Conservation (phyloP, 2,113 vertebrate species). For the Chaenogobius annularis region DNA sequence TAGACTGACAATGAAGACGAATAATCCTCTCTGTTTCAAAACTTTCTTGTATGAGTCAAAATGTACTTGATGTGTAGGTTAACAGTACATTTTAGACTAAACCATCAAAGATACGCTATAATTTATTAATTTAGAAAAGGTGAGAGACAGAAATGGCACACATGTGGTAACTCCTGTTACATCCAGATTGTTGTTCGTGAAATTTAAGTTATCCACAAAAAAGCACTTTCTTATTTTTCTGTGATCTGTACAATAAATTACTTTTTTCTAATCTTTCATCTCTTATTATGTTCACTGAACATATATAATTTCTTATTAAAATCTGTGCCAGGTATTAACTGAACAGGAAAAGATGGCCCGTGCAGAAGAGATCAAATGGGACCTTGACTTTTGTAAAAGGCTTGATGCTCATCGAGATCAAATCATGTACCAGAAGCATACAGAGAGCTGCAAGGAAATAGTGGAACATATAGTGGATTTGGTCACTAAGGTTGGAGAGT, state of each 20-base stretch:
- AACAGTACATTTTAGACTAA: background rate
- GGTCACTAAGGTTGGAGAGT: constrained; percentile 85
- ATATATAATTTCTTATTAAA: constrained; percentile 33
- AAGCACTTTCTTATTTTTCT: background rate
- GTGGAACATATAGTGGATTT: constrained; percentile 87
- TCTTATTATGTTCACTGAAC: constrained; percentile 1
- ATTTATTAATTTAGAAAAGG: background rate
- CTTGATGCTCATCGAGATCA: constrained; percentile 80
- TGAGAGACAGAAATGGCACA: background rate
- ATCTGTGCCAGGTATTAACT: constrained; percentile 79
- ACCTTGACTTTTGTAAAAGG: constrained; percentile 76
- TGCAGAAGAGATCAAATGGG: constrained; percentile 77
- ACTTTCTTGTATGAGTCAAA: constrained; percentile 21
- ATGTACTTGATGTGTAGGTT: constrained; percentile 4
- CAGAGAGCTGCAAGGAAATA: constrained; percentile 79
- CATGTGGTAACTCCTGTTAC: background rate
- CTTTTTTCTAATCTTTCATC: constrained; percentile 6
- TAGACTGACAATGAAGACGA: constrained; percentile 36
- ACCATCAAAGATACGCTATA: background rate
- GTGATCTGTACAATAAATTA: constrained; percentile 26
- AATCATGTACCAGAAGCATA: constrained; percentile 80
- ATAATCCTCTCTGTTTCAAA: constrained; percentile 4
- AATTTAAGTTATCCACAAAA: background rate
- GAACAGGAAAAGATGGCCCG: constrained; percentile 80
- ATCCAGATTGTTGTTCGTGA: constrained; percentile 5